A percentile compares a stretch with the other conserved stretches of the same genome.
Evolutionary conservation across 1,140 invertebrate species (phyloP).

Genomic region (Drosophila triauraria): DNA sequence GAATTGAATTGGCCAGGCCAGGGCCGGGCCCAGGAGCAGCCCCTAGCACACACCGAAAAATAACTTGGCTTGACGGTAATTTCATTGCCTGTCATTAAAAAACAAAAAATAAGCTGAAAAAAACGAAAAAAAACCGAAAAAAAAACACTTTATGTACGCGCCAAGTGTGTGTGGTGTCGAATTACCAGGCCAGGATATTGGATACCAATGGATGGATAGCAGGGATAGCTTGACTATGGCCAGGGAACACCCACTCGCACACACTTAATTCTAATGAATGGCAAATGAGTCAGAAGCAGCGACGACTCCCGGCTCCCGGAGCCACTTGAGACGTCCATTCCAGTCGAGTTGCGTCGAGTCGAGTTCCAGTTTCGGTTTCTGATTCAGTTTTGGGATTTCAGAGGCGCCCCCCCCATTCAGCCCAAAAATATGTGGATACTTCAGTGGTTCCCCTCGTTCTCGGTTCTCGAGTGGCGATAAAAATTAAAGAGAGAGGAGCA

Average conservation of each 20-base stretch:
- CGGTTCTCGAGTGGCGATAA: constrained; percentile 2
- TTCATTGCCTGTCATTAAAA: constrained; percentile 75
- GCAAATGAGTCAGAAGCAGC: constrained; percentile 62
- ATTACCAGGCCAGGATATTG: constrained; percentile 56
- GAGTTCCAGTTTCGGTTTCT: constrained; percentile 25
- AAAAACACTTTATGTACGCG: constrained; percentile 23
- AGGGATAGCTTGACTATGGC: not conserved
- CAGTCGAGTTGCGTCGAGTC: constrained; percentile 65
- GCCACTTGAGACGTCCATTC: constrained; percentile 49
- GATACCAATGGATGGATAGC: constrained; percentile 32
- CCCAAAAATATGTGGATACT: constrained; percentile 6
- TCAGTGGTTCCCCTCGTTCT: not conserved
- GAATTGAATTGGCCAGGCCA: constrained; percentile 64
- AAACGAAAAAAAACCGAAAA: not conserved
- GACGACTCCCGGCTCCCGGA: not conserved
- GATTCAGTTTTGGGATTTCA: constrained; percentile 18
- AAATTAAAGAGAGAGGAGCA: constrained; percentile 10
- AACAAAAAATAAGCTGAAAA: not conserved
- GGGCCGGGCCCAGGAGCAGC: not conserved
- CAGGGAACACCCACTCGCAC: constrained; percentile 14
- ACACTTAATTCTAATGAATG: constrained; percentile 48
- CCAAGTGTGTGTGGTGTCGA: constrained; percentile 34
- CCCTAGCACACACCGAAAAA: not conserved
- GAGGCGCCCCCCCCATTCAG: constrained; percentile 3
- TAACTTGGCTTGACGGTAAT: constrained; percentile 62